These are phyloP conservation scores for Opisthograptis luteolata DNA, from an alignment of 2,888 invertebrate species.

Conservation along the genomic window DNA sequence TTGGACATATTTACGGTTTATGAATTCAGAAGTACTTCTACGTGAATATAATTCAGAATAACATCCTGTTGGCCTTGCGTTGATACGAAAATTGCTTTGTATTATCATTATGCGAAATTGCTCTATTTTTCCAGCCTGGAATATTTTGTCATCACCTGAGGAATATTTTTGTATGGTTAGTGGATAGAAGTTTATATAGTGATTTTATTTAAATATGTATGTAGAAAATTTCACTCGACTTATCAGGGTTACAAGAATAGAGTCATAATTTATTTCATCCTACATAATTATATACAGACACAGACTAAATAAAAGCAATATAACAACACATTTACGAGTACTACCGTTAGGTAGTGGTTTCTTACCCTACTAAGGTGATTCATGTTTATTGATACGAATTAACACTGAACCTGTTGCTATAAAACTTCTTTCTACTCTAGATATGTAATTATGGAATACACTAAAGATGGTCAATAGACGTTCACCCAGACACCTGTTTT, in stretches of 20 bases:
- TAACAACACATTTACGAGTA: not conserved
- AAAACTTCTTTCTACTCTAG: conserved; percentile 8
- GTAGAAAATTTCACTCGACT: too few relatives aligned
- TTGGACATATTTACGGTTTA: conserved; percentile 14
- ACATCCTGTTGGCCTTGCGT: conserved; percentile 36
- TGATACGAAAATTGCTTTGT: conserved; percentile 33
- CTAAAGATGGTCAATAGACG: not conserved
- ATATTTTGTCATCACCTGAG: conserved; percentile 4
- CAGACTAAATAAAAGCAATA: too few relatives aligned
- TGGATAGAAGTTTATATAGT: too few relatives aligned
- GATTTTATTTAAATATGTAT: too few relatives aligned
- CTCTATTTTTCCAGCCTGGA: conserved; percentile 10
- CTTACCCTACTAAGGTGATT: not conserved
- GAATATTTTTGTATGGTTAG: too few relatives aligned
- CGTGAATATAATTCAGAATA: conserved; percentile 23
- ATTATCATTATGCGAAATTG: conserved; percentile 23
- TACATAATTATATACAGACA: too few relatives aligned
- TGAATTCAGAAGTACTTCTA: conserved; percentile 21
- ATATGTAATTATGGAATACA: conserved; percentile 8
- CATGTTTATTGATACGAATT: conserved; percentile 9
- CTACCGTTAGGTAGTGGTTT: conserved; percentile 1
- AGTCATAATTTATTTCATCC: too few relatives aligned
- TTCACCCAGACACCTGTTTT: conserved; percentile 1
- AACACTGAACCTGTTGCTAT: conserved; percentile 1
- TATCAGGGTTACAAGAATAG: too few relatives aligned